Evolutionary conservation across 2,797 vertebrate species (phyloP).

Genomic region (Darevskia mixta): DNA sequence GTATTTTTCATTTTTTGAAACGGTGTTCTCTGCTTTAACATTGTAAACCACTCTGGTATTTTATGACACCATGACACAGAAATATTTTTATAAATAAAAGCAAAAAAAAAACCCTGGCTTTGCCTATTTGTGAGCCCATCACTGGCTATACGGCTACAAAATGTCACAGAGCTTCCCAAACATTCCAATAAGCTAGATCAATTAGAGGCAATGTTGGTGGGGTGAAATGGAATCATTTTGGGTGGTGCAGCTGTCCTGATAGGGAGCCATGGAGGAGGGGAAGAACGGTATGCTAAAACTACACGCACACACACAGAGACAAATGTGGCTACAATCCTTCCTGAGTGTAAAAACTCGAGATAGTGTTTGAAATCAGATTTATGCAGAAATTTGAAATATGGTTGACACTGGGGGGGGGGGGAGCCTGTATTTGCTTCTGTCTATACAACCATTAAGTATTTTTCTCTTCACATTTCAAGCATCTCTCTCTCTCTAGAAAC

Average conservation of each 20-base stretch:
- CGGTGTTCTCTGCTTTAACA: too few relatives aligned
- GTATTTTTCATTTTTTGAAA: too few relatives aligned
- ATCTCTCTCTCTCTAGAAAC: not conserved
- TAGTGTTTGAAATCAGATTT: not conserved
- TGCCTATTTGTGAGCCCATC: not conserved
- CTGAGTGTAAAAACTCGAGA: not conserved
- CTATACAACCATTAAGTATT: not conserved
- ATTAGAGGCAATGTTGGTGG: not conserved
- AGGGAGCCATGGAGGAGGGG: not conserved
- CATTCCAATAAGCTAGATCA: not conserved
- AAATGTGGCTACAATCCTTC: not conserved
- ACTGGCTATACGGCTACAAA: not conserved
- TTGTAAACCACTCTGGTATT: too few relatives aligned
- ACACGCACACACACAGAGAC: not conserved
- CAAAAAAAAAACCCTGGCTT: not conserved
- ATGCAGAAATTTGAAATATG: not conserved
- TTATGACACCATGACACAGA: too few relatives aligned
- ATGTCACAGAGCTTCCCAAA: too few relatives aligned
- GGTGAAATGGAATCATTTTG: not conserved
- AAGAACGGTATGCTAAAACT: not conserved
- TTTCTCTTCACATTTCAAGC: not conserved
- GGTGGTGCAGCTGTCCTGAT: not conserved
- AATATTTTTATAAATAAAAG: too few relatives aligned
- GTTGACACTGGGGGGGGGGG: too few relatives aligned
- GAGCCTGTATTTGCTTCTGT: not conserved